Percentiles rank a stretch among this genome's conserved stretches.
These are phyloP conservation scores for Notarius lentiginosus DNA, from an alignment of 2,113 vertebrate species.

Conservation along the genomic window DNA sequence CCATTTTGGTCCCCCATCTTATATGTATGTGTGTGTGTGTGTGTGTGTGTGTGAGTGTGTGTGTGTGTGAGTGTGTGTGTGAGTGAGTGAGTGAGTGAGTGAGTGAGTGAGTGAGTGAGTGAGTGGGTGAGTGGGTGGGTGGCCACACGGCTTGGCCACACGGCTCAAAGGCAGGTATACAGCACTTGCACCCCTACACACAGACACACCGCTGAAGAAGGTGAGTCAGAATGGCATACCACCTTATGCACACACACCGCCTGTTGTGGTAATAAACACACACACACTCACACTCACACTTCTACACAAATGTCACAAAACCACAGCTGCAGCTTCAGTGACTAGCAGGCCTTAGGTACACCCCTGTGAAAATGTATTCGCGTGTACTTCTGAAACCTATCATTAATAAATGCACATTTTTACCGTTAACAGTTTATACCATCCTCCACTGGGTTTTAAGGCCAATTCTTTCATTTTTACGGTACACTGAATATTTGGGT, in stretches of 20 bases:
- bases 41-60: neutral
- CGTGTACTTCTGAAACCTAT: neutral
- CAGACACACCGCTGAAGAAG: slow-evolving; percentile 1
- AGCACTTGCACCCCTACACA: neutral
- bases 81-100: neutral
- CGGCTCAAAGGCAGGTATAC: neutral
- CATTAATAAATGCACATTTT: neutral
- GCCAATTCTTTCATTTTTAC: too few species aligned
- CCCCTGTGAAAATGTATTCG: neutral
- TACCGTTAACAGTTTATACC: neutral
- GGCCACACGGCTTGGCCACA: neutral
- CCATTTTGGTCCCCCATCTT: neutral
- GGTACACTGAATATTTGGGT: too few species aligned
- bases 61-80: neutral
- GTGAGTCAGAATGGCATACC: neutral
- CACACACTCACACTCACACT: neutral
- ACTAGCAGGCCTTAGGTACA: neutral
- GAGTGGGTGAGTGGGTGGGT: neutral
- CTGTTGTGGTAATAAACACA: slow-evolving; percentile 5
- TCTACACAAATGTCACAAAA: slow-evolving; percentile 31
- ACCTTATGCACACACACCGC: neutral
- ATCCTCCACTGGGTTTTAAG: too few species aligned
- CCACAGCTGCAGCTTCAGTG: slow-evolving; percentile 5
- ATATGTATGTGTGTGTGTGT: too few species aligned
- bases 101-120: neutral